Evolutionary conservation across 2,113 vertebrate genomes (phyloP), one percentile per base, ranked within the genome.

Genomic region (Suricata suricatta): DNA sequence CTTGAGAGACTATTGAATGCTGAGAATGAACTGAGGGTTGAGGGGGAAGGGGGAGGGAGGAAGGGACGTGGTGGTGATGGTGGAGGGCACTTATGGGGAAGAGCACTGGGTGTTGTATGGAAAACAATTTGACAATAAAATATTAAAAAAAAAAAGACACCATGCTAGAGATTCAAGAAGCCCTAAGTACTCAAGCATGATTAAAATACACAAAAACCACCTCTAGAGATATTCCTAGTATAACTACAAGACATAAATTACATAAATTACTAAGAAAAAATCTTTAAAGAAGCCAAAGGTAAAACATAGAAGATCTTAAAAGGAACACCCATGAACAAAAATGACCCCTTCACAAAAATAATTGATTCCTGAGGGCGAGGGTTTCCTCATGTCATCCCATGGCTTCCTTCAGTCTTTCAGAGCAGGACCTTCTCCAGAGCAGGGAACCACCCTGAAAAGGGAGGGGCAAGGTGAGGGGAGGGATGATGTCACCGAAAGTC

Each of bases 401-500:
- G 33, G 44, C 52, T 44, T 54, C 69, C 66, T 27, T 50, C 64
- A 52, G 5, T 50, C 11, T 52, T 66, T 31, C 60, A 94, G 41
- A 57, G 14, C 21, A 38, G 7, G 33, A 41, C 38, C 38, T 23
- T 72, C 47, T n/a, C 25, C 3, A 7, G n/a, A 64, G 31, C 17
- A 47, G 25, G 25, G 7, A 4, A 31, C 38, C 19, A 80, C n/a
- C 0, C n/a, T 38, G 15, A 15, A 7, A 44, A 29, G 63, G 35
- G 25, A 50, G 29, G 50, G 31, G 13, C n/a, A 7, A 15, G 57
- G 7, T 4, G 41, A 33, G 31, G 52, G 86, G n/a, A 72, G 98
- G 96, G 99, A 19, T 99, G 99, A 97, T 82, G 95, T 99, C 99
- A 99, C 99, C 99, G 99, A 98, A 99, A 98, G 97, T 99, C 99